A percentile compares a stretch with the other conserved stretches of the same genome.
These are phyloP conservation scores for Mugil cephalus DNA, from an alignment of 2,113 vertebrate genomes.

Conservation along the genomic window DNA sequence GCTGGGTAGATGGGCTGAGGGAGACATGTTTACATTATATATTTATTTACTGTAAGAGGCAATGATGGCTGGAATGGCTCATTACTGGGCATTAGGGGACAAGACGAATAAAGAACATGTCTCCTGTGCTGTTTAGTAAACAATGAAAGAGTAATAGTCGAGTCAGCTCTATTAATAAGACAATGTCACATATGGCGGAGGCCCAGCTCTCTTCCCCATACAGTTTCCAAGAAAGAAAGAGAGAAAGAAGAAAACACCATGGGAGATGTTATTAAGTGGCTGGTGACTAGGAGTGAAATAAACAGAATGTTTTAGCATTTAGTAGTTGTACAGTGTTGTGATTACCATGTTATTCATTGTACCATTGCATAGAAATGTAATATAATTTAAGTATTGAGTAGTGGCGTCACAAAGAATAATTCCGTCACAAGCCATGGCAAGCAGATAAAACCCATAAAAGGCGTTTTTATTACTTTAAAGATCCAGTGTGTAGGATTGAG, in stretches of 20 bases:
- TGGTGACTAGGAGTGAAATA: background rate
- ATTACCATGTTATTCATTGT: background rate
- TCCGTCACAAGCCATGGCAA: no score
- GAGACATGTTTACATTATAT: background rate
- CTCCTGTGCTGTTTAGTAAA: background rate
- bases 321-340: background rate
- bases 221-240: background rate
- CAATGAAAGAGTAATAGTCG: background rate
- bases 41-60: slow-evolving; percentile 10
- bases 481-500: no score
- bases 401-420: no score
- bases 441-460: no score
- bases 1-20: background rate
- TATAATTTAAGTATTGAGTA: no score
- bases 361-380: background rate
- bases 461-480: no score
- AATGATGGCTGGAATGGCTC: slow-evolving; percentile 18
- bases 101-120: slow-evolving; percentile 10
- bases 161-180: slow-evolving; percentile 1
- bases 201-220: no score
- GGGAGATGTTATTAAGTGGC: background rate
- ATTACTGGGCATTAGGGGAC: slow-evolving; percentile 21
- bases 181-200: background rate
- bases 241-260: background rate
- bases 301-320: background rate